Evolutionary conservation across 2,797 vertebrate genomes (phyloP), one percentile per base, ranked within the genome.

Genomic region (Rhinophrynus dorsalis): DNA sequence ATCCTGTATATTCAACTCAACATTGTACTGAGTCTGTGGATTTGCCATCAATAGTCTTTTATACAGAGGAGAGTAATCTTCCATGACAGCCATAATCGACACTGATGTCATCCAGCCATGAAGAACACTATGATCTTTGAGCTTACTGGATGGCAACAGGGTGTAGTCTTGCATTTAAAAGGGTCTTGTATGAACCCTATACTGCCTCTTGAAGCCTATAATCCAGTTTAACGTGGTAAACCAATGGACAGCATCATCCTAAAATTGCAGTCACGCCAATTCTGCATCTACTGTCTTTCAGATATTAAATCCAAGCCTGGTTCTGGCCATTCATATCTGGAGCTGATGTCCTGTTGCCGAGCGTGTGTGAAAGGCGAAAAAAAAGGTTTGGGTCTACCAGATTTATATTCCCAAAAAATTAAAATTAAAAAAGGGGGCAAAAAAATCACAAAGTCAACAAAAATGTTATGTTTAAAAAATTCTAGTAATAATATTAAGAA

Each of bases 281-380:
- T 33, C 23, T 54, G n/a, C 5, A 13, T 21, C 30, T 48, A 23
- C 20, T 47, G 7, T 27, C 2, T 9, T 9, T 20, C 24, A 35
- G 6, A 33, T 55, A 33, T 29, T 33, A 63, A 48, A 56, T 26
- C 33, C 32, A 64, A 42, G 6, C 35, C 62, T 60, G 62, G 18
- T 73, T 27, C 47, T 54, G 38, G 27, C 38, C 21, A 12, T 32
- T 24, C 13, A 29, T 23, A 21, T 12, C 50, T 37, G 47, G 55
- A 60, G 30, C 33, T 52, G 54, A 35, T 72, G 44, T 51, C 61
- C 69, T 52, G 40, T 57, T 54, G 62, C 62, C 29, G 37, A 73
- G 70, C 55, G 70, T 54, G 47, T 60, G 58, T 73, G 37, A 73
- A 73, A 73, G 62, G 54, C 17, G 37, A 73, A 73, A 72, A 73